These are phyloP conservation scores for Glossophaga mutica DNA, from an alignment of 2,797 vertebrate species.

Conservation along the genomic window DNA sequence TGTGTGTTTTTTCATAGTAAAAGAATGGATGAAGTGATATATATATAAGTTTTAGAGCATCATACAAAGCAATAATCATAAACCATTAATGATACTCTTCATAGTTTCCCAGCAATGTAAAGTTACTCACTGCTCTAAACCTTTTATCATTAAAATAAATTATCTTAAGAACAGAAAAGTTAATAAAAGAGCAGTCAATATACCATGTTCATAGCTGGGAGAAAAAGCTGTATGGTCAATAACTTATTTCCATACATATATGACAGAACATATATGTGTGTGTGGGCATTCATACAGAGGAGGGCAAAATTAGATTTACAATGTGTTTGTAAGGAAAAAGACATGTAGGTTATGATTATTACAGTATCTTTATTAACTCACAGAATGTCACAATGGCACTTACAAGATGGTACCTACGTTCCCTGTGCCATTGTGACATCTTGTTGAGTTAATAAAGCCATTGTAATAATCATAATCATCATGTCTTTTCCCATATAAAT, in stretches of 20 bases:
- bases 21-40: no score
- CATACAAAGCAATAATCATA: neutral
- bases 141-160: neutral
- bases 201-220: neutral
- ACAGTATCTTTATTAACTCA: no score
- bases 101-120: neutral
- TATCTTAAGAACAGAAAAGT: neutral
- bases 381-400: no score
- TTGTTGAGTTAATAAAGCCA: neutral
- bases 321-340: no score
- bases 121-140: neutral
- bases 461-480: neutral
- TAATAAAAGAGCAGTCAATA: neutral
- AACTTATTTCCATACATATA: neutral
- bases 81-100: neutral
- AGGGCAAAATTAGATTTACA: no score
- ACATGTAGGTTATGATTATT: no score
- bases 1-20: neutral
- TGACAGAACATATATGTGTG: neutral
- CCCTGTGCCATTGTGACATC: neutral
- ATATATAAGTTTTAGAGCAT: neutral
- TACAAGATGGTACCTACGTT: no score
- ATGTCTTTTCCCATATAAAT: neutral
- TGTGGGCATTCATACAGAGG: no score
- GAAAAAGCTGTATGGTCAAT: neutral